A percentile compares a stretch with the other conserved stretches of the same genome.
These are phyloP conservation scores for Diplazon laetatorius DNA, from an alignment of 2,888 invertebrate genomes.

Conservation along the genomic window DNA sequence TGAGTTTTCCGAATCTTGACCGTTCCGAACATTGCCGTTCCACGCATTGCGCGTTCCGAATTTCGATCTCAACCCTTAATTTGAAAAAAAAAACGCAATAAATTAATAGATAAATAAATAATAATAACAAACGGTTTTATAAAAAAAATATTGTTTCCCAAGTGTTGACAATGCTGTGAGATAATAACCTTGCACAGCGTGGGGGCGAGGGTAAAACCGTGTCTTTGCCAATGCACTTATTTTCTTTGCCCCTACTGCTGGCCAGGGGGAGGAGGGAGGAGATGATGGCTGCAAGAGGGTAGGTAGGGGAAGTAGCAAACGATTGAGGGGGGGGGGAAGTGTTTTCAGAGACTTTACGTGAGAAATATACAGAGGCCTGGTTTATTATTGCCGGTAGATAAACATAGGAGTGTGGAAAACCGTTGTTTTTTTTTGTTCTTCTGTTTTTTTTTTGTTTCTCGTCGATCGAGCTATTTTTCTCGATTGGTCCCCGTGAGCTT, in stretches of 20 bases:
- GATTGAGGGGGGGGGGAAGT: no score
- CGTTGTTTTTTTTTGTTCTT: not conserved
- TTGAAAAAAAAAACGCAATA: no score
- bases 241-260: not conserved
- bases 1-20: no score
- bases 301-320: no score
- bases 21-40: no score
- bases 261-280: not conserved
- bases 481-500: conserved; percentile 4
- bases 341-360: no score
- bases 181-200: not conserved
- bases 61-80: no score
- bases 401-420: not conserved
- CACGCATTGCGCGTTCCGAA: no score
- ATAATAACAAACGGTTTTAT: no score
- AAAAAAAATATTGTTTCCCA: no score
- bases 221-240: conserved; percentile 1
- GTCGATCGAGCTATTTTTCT: conserved; percentile 8
- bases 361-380: conserved; percentile 29
- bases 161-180: not conserved
- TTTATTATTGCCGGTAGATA: conserved; percentile 50
- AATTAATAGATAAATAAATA: no score
- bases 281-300: not conserved
- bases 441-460: no score
- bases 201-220: not conserved